Percentiles rank a stretch among this genome's conserved stretches.
Conservation (phyloP, 2,797 vertebrate genomes). For the Sebastes paucispinis region DNA sequence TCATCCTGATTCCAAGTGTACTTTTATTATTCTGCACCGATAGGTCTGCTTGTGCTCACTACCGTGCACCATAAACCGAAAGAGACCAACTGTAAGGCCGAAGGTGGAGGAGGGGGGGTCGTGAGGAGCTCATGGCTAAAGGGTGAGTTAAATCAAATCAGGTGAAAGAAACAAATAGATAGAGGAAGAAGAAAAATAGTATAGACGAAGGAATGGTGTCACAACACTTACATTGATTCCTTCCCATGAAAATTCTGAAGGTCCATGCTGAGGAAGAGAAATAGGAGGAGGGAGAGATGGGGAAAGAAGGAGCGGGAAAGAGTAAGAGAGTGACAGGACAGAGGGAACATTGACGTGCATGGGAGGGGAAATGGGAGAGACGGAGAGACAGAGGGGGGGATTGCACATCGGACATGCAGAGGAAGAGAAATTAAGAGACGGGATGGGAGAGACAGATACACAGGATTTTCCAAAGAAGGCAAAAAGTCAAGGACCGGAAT, state of each 20-base stretch:
- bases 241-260: constrained; percentile 99
- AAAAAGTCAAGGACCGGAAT: constrained; percentile 62
- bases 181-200: constrained; percentile 43
- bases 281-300: constrained; percentile 57
- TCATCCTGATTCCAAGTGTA: constrained; percentile 31
- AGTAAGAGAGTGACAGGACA: constrained; percentile 71
- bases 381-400: constrained; percentile 20
- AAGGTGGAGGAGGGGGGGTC: constrained; percentile 42
- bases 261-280: constrained; percentile 91
- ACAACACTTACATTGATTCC: constrained; percentile 96
- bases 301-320: constrained; percentile 54
- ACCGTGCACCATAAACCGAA: constrained; percentile 64
- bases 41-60: constrained; percentile 59
- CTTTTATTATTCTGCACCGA: constrained; percentile 26
- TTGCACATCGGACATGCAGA: constrained; percentile 47
- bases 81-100: constrained; percentile 41
- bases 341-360: constrained; percentile 68
- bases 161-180: constrained; percentile 37
- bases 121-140: constrained; percentile 61
- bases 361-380: constrained; percentile 30
- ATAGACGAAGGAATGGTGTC: constrained; percentile 75
- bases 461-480: constrained; percentile 61
- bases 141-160: constrained; percentile 68
- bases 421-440: constrained; percentile 30
- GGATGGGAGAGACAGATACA: constrained; percentile 42